A percentile compares a stretch with the other conserved stretches of the same genome.
These are phyloP conservation scores for Zosterops lateralis DNA, from an alignment of 2,113 vertebrate genomes.

Conservation along the genomic window DNA sequence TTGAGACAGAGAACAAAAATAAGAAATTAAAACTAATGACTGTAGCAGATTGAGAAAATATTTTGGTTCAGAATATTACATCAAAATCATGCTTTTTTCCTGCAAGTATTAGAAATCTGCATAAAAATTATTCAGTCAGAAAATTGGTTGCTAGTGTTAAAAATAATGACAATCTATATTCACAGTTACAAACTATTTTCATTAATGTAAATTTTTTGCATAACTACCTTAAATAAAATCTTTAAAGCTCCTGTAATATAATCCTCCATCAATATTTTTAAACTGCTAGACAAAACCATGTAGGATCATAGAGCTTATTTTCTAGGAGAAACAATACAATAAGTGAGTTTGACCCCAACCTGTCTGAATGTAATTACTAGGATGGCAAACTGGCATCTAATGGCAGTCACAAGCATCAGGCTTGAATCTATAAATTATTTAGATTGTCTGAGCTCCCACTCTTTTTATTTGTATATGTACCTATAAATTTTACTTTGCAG, in stretches of 20 bases:
- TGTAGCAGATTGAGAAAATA: background rate
- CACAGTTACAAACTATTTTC: background rate
- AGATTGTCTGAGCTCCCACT: background rate
- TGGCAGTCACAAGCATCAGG: background rate
- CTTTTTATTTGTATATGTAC: background rate
- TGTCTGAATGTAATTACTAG: background rate
- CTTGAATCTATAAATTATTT: background rate
- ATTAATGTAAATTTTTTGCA: background rate
- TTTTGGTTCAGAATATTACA: constrained; percentile 18
- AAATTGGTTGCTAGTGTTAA: background rate
- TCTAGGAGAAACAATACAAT: background rate
- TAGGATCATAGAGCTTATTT: background rate
- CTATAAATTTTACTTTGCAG: background rate
- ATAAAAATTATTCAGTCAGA: background rate
- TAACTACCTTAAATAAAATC: background rate
- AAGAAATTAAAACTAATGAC: constrained; percentile 17
- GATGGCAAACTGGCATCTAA: background rate
- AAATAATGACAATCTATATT: background rate
- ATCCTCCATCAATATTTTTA: background rate
- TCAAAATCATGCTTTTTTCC: background rate
- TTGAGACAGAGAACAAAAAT: background rate
- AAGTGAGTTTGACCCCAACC: background rate
- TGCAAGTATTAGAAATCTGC: background rate
- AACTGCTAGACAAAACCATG: background rate
- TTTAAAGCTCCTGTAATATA: background rate